Conservation (phyloP, 2,113 vertebrate genomes). For the Cairina moschata region DNA sequence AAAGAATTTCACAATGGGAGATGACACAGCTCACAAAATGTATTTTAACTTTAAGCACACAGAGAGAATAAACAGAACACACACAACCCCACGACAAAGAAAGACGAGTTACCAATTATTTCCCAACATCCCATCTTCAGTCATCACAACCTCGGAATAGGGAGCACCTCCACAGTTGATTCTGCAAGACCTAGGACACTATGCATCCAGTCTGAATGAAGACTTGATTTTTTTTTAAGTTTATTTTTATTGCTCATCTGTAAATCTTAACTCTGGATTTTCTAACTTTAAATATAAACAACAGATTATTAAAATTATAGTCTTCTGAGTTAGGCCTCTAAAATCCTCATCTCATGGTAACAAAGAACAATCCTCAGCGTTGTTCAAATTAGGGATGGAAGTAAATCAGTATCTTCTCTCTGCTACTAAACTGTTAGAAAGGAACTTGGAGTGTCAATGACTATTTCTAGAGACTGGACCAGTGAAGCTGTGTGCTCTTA, state of each 20-base stretch:
- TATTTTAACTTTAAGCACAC: not conserved
- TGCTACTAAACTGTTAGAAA: not conserved
- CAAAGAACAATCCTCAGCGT: not conserved
- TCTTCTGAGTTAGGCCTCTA: not conserved
- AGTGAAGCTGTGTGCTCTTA: not conserved
- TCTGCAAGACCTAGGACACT: not conserved
- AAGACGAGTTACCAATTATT: accelerated
- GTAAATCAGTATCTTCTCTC: not conserved
- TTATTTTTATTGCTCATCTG: not conserved
- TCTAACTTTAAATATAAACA: not conserved
- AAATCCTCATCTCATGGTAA: not conserved
- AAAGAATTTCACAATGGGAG: not conserved
- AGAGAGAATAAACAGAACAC: not conserved
- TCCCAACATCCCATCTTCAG: not conserved
- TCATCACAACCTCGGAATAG: not conserved
- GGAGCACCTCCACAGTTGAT: not conserved
- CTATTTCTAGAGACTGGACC: not conserved
- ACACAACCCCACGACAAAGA: not conserved
- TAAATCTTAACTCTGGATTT: not conserved
- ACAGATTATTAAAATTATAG: not conserved
- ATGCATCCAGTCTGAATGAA: not conserved
- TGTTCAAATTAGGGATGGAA: not conserved
- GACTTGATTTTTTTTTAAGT: not conserved
- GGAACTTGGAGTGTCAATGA: not conserved
- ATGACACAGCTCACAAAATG: not conserved